Evolutionary conservation across 1,140 invertebrate species (phyloP).

Genomic region (Drosophila oshimai): DNA sequence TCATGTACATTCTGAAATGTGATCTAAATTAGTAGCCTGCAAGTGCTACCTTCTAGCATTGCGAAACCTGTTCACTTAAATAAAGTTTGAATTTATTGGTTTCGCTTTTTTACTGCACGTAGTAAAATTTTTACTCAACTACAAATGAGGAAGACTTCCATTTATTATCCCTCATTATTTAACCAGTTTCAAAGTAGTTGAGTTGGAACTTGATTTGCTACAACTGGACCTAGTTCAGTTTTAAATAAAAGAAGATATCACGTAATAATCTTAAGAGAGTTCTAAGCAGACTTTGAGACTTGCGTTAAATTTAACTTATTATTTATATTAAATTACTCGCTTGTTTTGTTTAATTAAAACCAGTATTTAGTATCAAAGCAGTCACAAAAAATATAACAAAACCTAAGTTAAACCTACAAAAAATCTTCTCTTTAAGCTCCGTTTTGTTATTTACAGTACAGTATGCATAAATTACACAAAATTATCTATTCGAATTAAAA

Average conservation of each 20-base stretch:
- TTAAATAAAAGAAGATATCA: not conserved
- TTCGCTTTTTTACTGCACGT: not conserved
- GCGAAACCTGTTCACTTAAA: not conserved
- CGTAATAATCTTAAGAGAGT: not conserved
- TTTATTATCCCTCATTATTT: not conserved
- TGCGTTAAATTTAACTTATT: not conserved
- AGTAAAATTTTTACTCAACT: not conserved
- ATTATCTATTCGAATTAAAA: no score
- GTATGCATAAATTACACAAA: no score
- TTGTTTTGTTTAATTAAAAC: no score
- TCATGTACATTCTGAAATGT: not conserved
- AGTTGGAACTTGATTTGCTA: not conserved
- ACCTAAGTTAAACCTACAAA: no score
- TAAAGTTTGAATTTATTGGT: not conserved
- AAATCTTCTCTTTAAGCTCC: no score
- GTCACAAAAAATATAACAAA: no score
- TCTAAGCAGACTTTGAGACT: not conserved
- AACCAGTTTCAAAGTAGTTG: conserved; percentile 1
- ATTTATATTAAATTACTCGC: no score
- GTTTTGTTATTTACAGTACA: no score
- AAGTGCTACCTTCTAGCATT: not conserved
- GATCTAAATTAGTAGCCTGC: not conserved
- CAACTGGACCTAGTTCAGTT: not conserved
- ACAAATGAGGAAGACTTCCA: conserved; percentile 6
- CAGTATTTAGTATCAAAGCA: no score